Evolutionary conservation across 2,797 vertebrate genomes (phyloP), one percentile per base, ranked within the genome.

Genomic region (Galago senegalensis): DNA sequence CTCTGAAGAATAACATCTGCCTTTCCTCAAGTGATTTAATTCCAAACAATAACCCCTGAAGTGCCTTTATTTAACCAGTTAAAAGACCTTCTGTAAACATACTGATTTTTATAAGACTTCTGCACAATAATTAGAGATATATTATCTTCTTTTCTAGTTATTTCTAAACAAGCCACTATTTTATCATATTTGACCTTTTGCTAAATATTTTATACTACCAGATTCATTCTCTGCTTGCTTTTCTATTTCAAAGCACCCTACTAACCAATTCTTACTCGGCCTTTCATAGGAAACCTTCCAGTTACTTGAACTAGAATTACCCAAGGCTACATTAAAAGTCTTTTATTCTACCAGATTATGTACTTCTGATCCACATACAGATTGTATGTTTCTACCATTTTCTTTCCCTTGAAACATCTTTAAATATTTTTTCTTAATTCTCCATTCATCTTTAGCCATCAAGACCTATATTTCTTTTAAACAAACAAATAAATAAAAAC

Each of bases 381-480:
- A 75, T 69, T 82, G 5, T 69, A 58, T 82, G 49, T 75, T 76
- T 77, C 21, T 61, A 11, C 79, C n/a, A 82, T 60, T 49, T 89
- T 80, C 84, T 5, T 82, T 25, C 34, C 87, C 25, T 37, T 46
- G 75, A 37, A 7, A 80, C 29, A 65, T 3, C 40, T 63, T 20
- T 81, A 67, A 46, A 31, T 46, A 6, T 53, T 60, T 82, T 65
- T 65, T n/a, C 76, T 95, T 46, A 91, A 75, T 86, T 91, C 21
- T 87, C 18, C 31, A 67, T 73, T 65, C 29, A 67, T 76, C 20
- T 75, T 10, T 87, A 67, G 29, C 17, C 29, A 7, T 81, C 23
- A 31, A 81, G 4, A 87, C 34, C 2, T n/a, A 60, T n/a, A 46
- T 29, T 49, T 67, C 31, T n/a, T 34, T 29, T 46, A 49, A 83